Base-by-base conservation (phyloP, 2,797 vertebrate genomes). In the Xerus rutilus region DNA sequence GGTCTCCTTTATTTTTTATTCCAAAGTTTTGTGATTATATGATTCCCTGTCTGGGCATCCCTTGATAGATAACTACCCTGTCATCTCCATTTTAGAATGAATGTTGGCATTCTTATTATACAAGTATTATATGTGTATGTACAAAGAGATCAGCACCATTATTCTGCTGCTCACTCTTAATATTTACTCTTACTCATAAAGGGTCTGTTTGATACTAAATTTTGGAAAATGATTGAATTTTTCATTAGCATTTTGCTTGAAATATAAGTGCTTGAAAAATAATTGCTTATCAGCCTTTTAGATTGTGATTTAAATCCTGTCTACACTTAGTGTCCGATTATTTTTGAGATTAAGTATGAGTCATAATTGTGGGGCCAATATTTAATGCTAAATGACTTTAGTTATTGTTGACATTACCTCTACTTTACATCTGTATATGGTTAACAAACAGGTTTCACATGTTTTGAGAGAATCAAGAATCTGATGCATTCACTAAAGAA, bases 391-490 rank as follows among this genome's bases (percentile, higher is more conserved):
- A 95, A 43, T 89, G 54, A 89, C n/a, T 97, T 79, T 11, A 81
- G n/a, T 91, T 94, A 67, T 85, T 93, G 39, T 89, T 94, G 79
- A 90, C 72, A 73, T 91, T 90, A 47, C 70, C 79, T 90, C 30
- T 93, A 43, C 45, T 94, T 62, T n/a, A 54, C 47, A 4, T 86
- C 9, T 95, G 13, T 95, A 47, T 65, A 35, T 91, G 57, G 62
- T 94, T 82, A 94, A 70, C 72, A 86, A 84, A 93, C 39, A 93
- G 65, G 45, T 95, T 85, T n/a, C 76, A 2, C n/a, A 82, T 5
- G 15, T 96, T 96, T 94, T 81, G 64, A 88, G 79, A 95, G 79
- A 95, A 57, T 86, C 39, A 78, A 52, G 57, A 95, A n/a, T 73
- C 77, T 86, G 9, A 83, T 79, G 4, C 79, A 81, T 86, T 86